These are phyloP conservation scores for Caenorhabditis afra DNA, from an alignment of 2,888 invertebrate genomes.

Conservation along the genomic window DNA sequence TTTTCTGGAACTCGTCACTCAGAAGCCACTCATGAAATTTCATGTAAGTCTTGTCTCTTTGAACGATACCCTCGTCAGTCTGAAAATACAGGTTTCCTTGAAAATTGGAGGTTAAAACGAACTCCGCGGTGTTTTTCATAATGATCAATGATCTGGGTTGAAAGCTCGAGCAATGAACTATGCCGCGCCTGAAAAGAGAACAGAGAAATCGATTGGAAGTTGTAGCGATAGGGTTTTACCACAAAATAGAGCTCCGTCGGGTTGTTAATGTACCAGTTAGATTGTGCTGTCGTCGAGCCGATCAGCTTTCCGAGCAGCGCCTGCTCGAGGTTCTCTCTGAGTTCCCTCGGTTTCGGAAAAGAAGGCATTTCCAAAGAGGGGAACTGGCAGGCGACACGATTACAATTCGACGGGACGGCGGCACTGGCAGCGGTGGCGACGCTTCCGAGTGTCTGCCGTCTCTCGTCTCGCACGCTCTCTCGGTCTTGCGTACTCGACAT, in stretches of 20 bases:
- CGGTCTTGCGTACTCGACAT: too few relatives aligned
- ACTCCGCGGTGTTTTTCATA: neutral
- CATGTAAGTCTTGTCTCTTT: neutral
- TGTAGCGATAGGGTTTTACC: neutral
- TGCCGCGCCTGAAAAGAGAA: constrained; percentile 5
- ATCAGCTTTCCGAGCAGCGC: neutral
- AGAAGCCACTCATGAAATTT: neutral
- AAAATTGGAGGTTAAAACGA: neutral
- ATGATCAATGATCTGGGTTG: neutral
- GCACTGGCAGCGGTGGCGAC: too few relatives aligned
- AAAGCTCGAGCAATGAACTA: neutral
- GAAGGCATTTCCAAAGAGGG: too few relatives aligned
- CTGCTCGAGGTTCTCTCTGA: neutral
- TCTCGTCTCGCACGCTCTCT: neutral
- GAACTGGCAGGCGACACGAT: too few relatives aligned
- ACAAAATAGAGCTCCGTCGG: constrained; percentile 4
- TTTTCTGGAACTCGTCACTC: neutral
- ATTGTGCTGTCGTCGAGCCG: neutral
- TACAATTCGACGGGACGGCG: too few relatives aligned
- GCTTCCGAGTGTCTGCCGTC: neutral
- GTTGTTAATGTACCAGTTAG: neutral
- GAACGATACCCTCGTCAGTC: neutral
- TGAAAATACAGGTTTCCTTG: neutral
- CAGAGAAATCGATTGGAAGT: neutral
- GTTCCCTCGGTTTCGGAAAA: too few relatives aligned